Evolutionary conservation across 2,797 vertebrate species (phyloP).

Genomic region (Rhynchotus rufescens): DNA sequence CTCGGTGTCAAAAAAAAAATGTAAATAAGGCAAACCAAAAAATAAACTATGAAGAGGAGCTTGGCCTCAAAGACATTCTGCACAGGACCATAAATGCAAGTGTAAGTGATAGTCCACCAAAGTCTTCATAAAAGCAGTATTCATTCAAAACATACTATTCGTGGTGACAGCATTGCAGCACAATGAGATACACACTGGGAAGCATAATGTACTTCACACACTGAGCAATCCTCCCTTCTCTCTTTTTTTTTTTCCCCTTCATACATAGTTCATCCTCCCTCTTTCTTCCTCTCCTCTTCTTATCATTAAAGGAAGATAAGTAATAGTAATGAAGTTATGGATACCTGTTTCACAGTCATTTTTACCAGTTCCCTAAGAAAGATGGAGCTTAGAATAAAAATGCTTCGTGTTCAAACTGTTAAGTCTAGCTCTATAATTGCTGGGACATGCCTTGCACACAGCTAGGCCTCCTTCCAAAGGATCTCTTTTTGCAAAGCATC

Average conservation of each 20-base stretch:
- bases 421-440: neutral
- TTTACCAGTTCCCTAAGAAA: conserved; percentile 18
- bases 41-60: neutral
- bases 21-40: neutral
- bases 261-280: neutral
- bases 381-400: neutral
- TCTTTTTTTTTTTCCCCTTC: neutral
- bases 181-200: neutral
- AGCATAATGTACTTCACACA: neutral
- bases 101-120: neutral
- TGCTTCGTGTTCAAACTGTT: neutral
- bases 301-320: conserved; percentile 1
- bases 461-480: neutral
- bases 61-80: neutral
- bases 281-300: neutral
- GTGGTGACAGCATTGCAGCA: neutral
- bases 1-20: neutral
- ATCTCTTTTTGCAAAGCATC: neutral
- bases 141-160: neutral
- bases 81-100: neutral
- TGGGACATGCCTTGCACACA: neutral
- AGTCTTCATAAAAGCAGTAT: neutral
- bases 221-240: neutral
- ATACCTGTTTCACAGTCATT: conserved; percentile 36
- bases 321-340: neutral